These are phyloP conservation scores for Aphelenchoides avenae DNA, from an alignment of 1,140 invertebrate genomes.

Conservation along the genomic window DNA sequence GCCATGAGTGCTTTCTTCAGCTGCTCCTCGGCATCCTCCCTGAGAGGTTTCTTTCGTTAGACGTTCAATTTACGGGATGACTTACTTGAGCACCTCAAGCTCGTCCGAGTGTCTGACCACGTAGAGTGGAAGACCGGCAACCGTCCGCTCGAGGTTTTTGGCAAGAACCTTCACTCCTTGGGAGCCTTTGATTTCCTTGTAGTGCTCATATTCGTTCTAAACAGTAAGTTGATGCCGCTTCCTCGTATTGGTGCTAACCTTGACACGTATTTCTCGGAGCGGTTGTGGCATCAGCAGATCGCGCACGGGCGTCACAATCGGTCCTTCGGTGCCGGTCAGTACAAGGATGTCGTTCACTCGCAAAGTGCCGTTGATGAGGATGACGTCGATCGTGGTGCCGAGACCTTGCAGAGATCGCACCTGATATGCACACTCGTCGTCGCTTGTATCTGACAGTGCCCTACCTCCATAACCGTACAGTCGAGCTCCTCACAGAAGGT, in stretches of 20 bases:
- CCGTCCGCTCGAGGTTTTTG: slow-evolving; percentile 94
- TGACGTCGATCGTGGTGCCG: slow-evolving; percentile 97
- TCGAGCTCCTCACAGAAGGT: slow-evolving; percentile 88
- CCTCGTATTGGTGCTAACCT: slow-evolving; percentile 67
- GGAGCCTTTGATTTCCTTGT: slow-evolving; percentile 88
- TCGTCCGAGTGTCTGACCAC: slow-evolving; percentile 89
- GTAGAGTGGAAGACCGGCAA: slow-evolving; percentile 72
- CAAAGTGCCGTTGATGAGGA: slow-evolving; percentile 90
- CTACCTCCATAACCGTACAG: slow-evolving; percentile 86
- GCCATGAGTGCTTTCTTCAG: slow-evolving; percentile 80
- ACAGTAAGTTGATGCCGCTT: too few relatives aligned
- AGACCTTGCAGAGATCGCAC: slow-evolving; percentile 94
- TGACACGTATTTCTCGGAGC: slow-evolving; percentile 92
- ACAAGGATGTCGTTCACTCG: slow-evolving; percentile 88
- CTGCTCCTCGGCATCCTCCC: slow-evolving; percentile 53
- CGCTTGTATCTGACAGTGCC: slow-evolving; percentile 1
- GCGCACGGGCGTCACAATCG: slow-evolving; percentile 92
- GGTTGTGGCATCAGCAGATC: slow-evolving; percentile 95
- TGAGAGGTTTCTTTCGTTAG: slow-evolving; percentile 51
- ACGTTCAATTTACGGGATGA: slow-evolving; percentile 37
- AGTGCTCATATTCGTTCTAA: slow-evolving; percentile 87
- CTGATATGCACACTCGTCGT: slow-evolving; percentile 31
- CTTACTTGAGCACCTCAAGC: slow-evolving; percentile 73
- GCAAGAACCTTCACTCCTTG: slow-evolving; percentile 94
- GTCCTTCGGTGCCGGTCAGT: slow-evolving; percentile 91